A percentile compares a stretch with the other conserved stretches of the same genome.
Evolutionary conservation across 2,113 vertebrate species (phyloP).

Genomic region (Polypterus senegalus): DNA sequence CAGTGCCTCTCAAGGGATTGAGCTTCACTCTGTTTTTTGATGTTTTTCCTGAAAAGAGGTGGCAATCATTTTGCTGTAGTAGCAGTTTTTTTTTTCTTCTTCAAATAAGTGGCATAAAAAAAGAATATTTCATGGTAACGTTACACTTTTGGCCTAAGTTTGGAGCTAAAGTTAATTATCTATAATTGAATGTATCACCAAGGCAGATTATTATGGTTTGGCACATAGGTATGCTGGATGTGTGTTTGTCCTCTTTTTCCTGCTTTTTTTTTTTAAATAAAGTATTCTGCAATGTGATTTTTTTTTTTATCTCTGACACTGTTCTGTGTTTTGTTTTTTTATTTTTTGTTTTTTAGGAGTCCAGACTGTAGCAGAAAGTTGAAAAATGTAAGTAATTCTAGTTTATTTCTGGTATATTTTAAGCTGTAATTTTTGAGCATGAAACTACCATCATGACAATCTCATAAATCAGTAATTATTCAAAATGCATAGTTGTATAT

Average conservation of each 20-base stretch:
- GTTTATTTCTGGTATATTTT: constrained; percentile 6
- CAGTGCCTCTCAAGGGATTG: too few relatives aligned
- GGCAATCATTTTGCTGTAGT: not conserved
- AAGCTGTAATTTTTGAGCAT: too few relatives aligned
- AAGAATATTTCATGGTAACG: not conserved
- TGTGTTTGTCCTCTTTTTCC: constrained; percentile 4
- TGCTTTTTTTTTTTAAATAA: constrained; percentile 32
- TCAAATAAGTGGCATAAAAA: not conserved
- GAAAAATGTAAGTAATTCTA: constrained; percentile 80
- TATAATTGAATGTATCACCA: not conserved
- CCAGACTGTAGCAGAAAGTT: constrained; percentile 74
- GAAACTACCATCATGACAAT: too few relatives aligned
- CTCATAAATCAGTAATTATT: too few relatives aligned
- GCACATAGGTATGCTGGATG: not conserved
- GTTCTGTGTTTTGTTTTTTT: not conserved
- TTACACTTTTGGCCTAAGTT: too few relatives aligned
- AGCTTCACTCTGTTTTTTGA: too few relatives aligned
- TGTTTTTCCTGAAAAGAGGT: not conserved
- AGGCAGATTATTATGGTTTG: not conserved
- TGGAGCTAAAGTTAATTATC: not conserved
- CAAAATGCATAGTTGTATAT: too few relatives aligned
- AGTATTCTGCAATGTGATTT: too few relatives aligned
- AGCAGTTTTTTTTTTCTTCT: not conserved
- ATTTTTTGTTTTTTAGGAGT: constrained; percentile 47
- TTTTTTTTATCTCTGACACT: not conserved